Evolutionary conservation across 2,888 invertebrate genomes (phyloP), one percentile per base, ranked within the genome.

Genomic region (Megastigmus dorsalis): DNA sequence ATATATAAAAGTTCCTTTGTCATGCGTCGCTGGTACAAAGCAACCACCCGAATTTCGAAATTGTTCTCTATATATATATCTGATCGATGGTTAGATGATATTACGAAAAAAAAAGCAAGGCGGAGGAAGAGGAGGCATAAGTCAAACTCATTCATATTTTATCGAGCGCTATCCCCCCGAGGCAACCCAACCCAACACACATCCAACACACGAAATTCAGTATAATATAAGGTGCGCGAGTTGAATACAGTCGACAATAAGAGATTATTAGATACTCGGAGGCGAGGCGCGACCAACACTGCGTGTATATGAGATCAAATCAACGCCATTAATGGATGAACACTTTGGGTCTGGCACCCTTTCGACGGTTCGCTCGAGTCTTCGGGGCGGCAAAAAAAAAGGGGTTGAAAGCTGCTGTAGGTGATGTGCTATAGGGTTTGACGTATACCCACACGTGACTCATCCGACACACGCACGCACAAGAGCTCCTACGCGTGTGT

Each of bases 291-390:
- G n/a, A n/a, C n/a, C n/a, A 45, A 23, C n/a, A 43, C 18, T n/a
- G 36, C 5, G 6, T 4, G 20, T n/a, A n/a, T n/a, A n/a, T n/a
- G 13, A 28, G 59, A 52, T 60, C n/a, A 38, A 59, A 69, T 68
- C 57, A 57, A 57, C 26, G 4, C 13, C 38, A 50, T 54, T 62
- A 62, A 62, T 54, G 45, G 43, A 70, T 33, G 43, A 55, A 23
- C 26, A n/a, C n/a, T n/a, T n/a, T n/a, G n/a, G n/a, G n/a, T n/a
- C n/a, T n/a, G n/a, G 26, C 20, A 9, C 55, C 23, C 48, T 50
- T 33, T 6, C 18, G 30, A n/a, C n/a, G n/a, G 15, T 60, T 50
- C 23, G 10, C 50, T n/a, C n/a, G 30, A 33, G 23, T 55, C 30
- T 45, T 41, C n/a, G 7, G 30, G 18, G 30, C 23, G 28, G n/a